Conservation (phyloP, 2,797 vertebrate species). For the Dallia pectoralis region DNA sequence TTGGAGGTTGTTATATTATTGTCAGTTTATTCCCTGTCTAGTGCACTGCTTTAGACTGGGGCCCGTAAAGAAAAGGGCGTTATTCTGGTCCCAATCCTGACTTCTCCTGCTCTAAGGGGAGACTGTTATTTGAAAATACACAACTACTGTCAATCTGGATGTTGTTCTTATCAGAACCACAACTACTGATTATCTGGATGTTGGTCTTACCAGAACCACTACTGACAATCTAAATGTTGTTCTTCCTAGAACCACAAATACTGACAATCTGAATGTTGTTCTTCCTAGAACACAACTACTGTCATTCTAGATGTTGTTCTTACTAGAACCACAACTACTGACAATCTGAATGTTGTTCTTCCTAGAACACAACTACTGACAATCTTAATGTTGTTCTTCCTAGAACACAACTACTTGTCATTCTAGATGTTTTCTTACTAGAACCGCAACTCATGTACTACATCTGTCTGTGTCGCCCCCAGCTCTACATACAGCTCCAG, state of each 20-base stretch:
- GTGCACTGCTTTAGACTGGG: too few relatives aligned
- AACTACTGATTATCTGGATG: too few relatives aligned
- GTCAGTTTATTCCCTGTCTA: background rate
- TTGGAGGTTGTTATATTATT: background rate
- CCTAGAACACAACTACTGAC: constrained; percentile 19
- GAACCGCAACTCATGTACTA: too few relatives aligned
- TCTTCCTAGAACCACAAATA: too few relatives aligned
- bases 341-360: constrained; percentile 55
- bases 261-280: too few relatives aligned
- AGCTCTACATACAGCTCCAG: too few relatives aligned
- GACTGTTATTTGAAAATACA: background rate
- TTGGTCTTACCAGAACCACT: too few relatives aligned
- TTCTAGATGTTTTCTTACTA: constrained; percentile 29
- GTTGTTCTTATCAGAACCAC: too few relatives aligned
- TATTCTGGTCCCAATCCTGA: background rate
- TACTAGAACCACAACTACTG: constrained; percentile 61
- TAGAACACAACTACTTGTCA: constrained; percentile 18
- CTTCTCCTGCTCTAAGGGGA: constrained; percentile 14
- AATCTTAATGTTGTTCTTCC: constrained; percentile 30
- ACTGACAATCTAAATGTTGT: too few relatives aligned
- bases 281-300: too few relatives aligned
- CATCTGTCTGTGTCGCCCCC: too few relatives aligned
- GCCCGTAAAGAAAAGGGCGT: background rate
- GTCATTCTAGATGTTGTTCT: too few relatives aligned
- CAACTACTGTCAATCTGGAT: constrained; percentile 38